Percentiles rank a stretch among this genome's conserved stretches.
Conservation (phyloP, 2,888 invertebrate genomes). For the Cosmorhoe ocellata region DNA sequence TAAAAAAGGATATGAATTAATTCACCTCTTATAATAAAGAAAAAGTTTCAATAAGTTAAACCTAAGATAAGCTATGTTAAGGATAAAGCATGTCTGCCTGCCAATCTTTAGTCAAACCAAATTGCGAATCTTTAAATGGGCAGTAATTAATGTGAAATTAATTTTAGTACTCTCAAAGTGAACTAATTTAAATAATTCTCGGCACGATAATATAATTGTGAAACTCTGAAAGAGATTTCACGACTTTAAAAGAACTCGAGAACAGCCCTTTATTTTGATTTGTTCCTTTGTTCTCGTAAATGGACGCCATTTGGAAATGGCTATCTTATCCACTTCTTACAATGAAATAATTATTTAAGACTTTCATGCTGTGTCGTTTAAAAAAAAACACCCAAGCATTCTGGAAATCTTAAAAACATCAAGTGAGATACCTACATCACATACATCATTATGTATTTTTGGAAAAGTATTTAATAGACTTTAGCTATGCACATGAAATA, state of each 20-base stretch:
- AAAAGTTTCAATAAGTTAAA: neutral
- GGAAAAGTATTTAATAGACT: neutral
- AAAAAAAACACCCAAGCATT: too few species aligned
- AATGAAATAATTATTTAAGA: slow-evolving; percentile 44
- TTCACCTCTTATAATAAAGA: too few species aligned
- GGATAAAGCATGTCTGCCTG: slow-evolving; percentile 16
- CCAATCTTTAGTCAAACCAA: slow-evolving; percentile 22
- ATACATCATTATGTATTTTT: too few species aligned
- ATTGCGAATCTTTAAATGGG: slow-evolving; percentile 24
- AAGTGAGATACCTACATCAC: too few species aligned
- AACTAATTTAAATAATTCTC: slow-evolving; percentile 32
- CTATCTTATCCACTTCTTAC: slow-evolving; percentile 50
- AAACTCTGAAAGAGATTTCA: slow-evolving; percentile 44
- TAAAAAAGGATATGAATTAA: too few species aligned
- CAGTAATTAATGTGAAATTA: slow-evolving; percentile 29
- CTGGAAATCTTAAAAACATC: too few species aligned
- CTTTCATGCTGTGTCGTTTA: too few species aligned
- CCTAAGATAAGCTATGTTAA: neutral
- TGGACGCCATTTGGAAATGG: slow-evolving; percentile 61
- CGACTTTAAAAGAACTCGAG: slow-evolving; percentile 54
- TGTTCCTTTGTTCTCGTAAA: slow-evolving; percentile 62
- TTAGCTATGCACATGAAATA: too few species aligned
- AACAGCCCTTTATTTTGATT: slow-evolving; percentile 64
- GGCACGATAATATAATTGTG: slow-evolving; percentile 25
- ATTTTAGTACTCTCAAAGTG: slow-evolving; percentile 32